Evolutionary conservation across 2,797 vertebrate genomes (phyloP).

Genomic region (Tapirus indicus): DNA sequence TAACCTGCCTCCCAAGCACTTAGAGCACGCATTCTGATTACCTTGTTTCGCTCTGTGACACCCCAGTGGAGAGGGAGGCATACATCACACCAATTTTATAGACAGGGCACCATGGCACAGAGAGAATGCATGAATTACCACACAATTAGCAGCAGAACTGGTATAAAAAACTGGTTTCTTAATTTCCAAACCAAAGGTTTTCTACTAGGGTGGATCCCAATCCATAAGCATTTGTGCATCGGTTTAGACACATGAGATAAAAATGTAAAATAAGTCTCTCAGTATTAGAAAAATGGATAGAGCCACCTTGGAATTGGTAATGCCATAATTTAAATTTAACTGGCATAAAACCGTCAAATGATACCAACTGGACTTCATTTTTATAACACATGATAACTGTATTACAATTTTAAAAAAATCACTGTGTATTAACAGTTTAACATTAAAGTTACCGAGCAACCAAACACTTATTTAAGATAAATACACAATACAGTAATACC

Average conservation of each 20-base stretch:
- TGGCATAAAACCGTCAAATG: constrained; percentile 6
- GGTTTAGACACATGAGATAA: not conserved
- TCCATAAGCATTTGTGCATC: not conserved
- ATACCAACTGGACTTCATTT: not conserved
- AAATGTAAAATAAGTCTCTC: not conserved
- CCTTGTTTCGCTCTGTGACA: not conserved
- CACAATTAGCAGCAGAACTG: not conserved
- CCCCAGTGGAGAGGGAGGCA: fast-evolving
- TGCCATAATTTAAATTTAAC: not conserved
- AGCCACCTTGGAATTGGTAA: not conserved
- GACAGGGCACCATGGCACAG: not conserved
- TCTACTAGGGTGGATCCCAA: not conserved
- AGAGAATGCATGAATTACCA: not conserved
- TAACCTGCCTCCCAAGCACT: not conserved
- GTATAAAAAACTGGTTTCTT: not conserved
- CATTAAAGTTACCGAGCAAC: not conserved
- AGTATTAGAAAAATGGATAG: not conserved
- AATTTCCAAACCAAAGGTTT: not conserved
- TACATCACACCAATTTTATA: not conserved
- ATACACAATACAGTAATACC: constrained; percentile 1
- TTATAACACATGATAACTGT: not conserved
- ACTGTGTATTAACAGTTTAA: not conserved
- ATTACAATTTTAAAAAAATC: not conserved
- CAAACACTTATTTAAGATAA: not conserved
- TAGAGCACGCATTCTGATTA: not conserved